Evolutionary conservation across 2,888 invertebrate genomes (phyloP).

Genomic region (Choreutis nemorana): DNA sequence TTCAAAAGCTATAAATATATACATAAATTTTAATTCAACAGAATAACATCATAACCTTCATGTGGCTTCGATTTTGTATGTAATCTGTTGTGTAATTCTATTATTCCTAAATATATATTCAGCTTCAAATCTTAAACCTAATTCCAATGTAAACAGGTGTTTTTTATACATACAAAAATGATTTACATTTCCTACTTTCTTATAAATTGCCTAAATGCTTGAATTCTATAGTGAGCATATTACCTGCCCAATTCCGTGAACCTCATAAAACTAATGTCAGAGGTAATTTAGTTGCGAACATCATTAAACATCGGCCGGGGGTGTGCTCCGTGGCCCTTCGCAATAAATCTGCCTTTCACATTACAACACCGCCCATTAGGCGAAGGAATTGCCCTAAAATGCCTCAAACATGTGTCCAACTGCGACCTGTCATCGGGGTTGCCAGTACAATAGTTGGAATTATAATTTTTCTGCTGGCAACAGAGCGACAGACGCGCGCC

Average conservation of each 20-base stretch:
- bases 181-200: too few relatives aligned
- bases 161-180: not conserved
- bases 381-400: conserved; percentile 60
- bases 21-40: too few relatives aligned
- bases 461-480: conserved; percentile 58
- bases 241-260: conserved; percentile 7
- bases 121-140: too few relatives aligned
- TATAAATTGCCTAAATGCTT: too few relatives aligned
- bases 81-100: too few relatives aligned
- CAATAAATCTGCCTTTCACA: conserved; percentile 52
- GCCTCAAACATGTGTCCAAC: conserved; percentile 62
- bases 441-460: conserved; percentile 40
- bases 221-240: not conserved
- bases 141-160: too few relatives aligned
- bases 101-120: too few relatives aligned
- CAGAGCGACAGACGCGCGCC: conserved; percentile 59
- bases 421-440: conserved; percentile 63
- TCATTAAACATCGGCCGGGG: conserved; percentile 32
- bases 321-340: conserved; percentile 23
- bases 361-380: conserved; percentile 60
- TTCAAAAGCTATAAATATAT: too few relatives aligned
- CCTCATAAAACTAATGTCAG: conserved; percentile 25
- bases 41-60: too few relatives aligned
- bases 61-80: too few relatives aligned
- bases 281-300: conserved; percentile 33